A percentile compares a stretch with the other conserved stretches of the same genome.
Evolutionary conservation across 2,888 invertebrate genomes (phyloP).

Genomic region (Tenodera sinensis): DNA sequence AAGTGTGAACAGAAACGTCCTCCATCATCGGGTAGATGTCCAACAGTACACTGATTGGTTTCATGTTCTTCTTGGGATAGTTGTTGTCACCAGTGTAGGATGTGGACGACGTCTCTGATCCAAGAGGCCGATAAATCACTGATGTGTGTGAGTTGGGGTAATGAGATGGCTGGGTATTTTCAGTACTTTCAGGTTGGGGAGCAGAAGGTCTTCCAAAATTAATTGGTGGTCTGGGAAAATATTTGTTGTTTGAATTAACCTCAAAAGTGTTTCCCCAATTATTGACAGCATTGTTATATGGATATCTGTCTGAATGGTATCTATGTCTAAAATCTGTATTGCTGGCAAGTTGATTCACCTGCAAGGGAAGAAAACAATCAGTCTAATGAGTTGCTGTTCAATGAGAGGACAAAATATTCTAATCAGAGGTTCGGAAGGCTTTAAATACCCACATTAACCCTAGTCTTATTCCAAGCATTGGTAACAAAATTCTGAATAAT

Average conservation of each 20-base stretch:
- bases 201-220: slow-evolving; percentile 26
- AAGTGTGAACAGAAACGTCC: slow-evolving; percentile 22
- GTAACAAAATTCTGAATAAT: no score
- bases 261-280: not conserved
- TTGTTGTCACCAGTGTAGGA: slow-evolving; percentile 11
- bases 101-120: not conserved
- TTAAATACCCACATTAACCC: no score
- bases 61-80: slow-evolving; percentile 36
- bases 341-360: not conserved
- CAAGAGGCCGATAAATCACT: slow-evolving; percentile 25
- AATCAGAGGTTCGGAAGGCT: no score
- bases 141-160: slow-evolving; percentile 17
- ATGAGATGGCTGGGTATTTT: not conserved
- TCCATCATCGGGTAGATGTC: slow-evolving; percentile 59
- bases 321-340: not conserved
- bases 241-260: slow-evolving; percentile 33
- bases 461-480: no score
- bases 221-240: slow-evolving; percentile 37
- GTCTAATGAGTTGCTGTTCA: no score
- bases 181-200: not conserved
- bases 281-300: not conserved
- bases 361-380: not conserved
- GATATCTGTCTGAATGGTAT: not conserved
- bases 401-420: no score
- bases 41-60: slow-evolving; percentile 62